Conservation (phyloP, 2,797 vertebrate species). For the Cheirogaleus major region DNA sequence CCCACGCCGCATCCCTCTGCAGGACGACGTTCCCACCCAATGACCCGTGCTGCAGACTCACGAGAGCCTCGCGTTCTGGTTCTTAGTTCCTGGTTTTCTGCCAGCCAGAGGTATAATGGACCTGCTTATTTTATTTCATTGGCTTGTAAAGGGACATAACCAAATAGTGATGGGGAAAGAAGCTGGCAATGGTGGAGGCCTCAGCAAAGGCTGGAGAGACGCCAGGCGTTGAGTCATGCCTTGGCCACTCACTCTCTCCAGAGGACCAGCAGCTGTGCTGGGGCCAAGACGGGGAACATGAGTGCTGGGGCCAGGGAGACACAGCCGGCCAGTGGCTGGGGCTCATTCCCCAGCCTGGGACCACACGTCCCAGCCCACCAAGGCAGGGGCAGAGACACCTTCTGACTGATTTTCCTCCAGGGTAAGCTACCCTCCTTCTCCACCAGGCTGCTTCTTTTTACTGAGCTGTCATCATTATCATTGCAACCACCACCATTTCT, state of each 20-base stretch:
- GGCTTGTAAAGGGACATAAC: constrained; percentile 53
- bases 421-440: neutral
- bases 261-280: neutral
- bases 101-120: constrained; percentile 21
- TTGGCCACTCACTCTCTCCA: neutral
- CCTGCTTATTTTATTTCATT: constrained; percentile 33
- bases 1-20: neutral
- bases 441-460: neutral
- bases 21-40: neutral
- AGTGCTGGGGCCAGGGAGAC: neutral
- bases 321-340: neutral
- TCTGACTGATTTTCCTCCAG: neutral
- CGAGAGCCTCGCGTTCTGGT: neutral
- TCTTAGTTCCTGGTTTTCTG: neutral
- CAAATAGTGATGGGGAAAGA: constrained; percentile 17
- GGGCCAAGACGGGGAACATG: neutral
- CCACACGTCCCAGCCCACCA: neutral
- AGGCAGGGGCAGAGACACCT: neutral
- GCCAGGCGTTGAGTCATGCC: constrained; percentile 16
- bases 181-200: neutral
- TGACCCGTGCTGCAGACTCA: neutral
- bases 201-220: neutral
- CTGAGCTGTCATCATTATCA: neutral
- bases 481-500: neutral
- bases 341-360: neutral